phyloP scores from a whole-genome alignment of 2,113 vertebrate genomes.

The Galbula dea region DNA sequence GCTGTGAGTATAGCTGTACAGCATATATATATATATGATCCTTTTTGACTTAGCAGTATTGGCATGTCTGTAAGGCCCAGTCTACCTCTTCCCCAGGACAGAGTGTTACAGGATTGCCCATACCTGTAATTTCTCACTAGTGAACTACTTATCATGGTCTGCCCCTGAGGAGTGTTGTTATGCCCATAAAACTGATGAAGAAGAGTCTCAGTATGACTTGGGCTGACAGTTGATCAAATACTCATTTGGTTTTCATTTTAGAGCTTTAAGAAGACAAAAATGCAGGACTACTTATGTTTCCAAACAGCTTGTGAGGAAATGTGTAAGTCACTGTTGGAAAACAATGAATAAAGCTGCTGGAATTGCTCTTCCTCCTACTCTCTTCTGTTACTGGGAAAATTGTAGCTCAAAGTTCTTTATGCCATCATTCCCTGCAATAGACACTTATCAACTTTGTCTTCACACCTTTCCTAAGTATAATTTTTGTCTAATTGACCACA shows the following conservation, averaged over 20 bases:
- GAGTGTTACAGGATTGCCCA: background rate
- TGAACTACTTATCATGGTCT: accelerated
- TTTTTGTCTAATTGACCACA: background rate
- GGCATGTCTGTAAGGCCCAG: background rate
- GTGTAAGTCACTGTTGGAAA: background rate
- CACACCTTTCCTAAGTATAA: background rate
- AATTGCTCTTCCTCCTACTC: background rate
- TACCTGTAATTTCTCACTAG: background rate
- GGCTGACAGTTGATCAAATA: background rate
- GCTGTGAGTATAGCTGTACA: background rate
- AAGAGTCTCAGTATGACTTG: background rate
- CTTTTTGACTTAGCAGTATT: background rate
- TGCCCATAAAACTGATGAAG: background rate
- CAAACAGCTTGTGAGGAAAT: background rate
- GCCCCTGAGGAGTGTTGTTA: background rate
- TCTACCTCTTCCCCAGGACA: background rate
- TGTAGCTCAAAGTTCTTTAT: background rate
- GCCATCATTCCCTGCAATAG: background rate
- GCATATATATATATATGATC: no score
- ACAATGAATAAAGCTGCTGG: background rate
- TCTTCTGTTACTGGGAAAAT: background rate
- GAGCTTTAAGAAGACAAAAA: background rate
- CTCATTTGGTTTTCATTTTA: background rate
- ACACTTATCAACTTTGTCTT: background rate
- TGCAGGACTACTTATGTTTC: background rate